A percentile compares a stretch with the other conserved stretches of the same genome.
Conservation (phyloP, 1,140 invertebrate species). For the Myzus persicae region DNA sequence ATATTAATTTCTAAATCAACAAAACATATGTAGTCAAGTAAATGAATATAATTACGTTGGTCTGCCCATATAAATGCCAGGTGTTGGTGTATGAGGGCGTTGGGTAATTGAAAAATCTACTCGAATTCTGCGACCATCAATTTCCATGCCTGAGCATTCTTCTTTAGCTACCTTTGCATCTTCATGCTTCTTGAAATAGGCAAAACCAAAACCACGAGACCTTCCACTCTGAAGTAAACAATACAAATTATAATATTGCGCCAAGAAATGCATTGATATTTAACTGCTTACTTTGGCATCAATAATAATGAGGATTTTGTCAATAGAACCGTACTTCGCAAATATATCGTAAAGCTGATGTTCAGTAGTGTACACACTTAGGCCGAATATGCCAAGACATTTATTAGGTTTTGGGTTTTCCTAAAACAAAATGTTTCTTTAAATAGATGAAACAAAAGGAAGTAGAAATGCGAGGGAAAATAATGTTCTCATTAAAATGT, state of each 20-base stretch:
- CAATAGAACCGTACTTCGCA: constrained; percentile 88
- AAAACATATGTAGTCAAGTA: neutral
- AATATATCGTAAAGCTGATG: constrained; percentile 93
- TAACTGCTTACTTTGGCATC: constrained; percentile 84
- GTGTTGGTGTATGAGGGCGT: constrained; percentile 95
- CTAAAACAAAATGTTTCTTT: constrained; percentile 33
- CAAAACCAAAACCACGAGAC: constrained; percentile 96
- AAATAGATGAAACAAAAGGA: neutral
- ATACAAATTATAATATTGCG: constrained; percentile 7
- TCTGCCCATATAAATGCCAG: constrained; percentile 97
- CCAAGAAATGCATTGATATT: neutral
- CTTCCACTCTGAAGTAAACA: constrained; percentile 75
- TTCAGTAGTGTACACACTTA: constrained; percentile 92
- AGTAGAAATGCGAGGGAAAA: neutral
- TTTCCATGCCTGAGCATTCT: constrained; percentile 90
- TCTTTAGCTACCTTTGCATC: constrained; percentile 96
- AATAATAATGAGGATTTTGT: constrained; percentile 94
- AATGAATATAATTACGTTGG: constrained; percentile 73
- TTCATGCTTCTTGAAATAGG: constrained; percentile 89
- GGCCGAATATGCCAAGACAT: constrained; percentile 93
- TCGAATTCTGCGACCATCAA: constrained; percentile 90
- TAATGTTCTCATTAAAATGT: neutral
- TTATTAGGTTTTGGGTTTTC: constrained; percentile 88
- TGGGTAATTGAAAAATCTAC: constrained; percentile 98
- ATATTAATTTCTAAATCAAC: neutral